Percentiles rank a stretch among this genome's conserved stretches.
phyloP scores from a whole-genome alignment of 2,888 invertebrate genomes.

The Himalopsyche tibetana region DNA sequence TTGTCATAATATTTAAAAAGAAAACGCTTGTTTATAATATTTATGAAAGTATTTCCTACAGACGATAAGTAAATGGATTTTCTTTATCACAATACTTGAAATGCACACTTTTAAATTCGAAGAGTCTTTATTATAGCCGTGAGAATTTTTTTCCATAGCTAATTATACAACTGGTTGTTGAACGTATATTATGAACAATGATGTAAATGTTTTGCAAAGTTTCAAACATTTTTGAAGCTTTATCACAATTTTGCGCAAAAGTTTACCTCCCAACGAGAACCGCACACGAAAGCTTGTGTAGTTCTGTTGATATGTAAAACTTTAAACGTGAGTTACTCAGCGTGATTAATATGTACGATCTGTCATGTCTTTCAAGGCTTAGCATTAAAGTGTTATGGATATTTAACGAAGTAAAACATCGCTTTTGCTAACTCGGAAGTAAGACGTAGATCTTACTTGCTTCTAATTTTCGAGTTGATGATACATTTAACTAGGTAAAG shows the following conservation, averaged over 20 bases:
- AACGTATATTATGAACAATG: not conserved
- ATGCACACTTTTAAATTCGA: too few relatives aligned
- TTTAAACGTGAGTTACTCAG: not conserved
- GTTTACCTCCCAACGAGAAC: not conserved
- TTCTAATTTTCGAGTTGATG: too few relatives aligned
- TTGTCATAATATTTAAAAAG: too few relatives aligned
- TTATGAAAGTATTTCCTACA: too few relatives aligned
- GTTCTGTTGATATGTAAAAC: conserved; percentile 12
- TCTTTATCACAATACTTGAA: too few relatives aligned
- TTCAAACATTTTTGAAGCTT: not conserved
- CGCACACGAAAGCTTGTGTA: conserved; percentile 22
- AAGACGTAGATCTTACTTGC: too few relatives aligned
- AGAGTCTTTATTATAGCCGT: too few relatives aligned
- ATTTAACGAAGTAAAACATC: conserved; percentile 2
- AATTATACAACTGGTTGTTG: not conserved
- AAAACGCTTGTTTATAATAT: too few relatives aligned
- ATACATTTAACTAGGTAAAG: too few relatives aligned
- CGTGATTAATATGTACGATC: conserved; percentile 1
- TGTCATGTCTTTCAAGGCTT: conserved; percentile 10
- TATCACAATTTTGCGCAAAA: not conserved
- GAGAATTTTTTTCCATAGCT: too few relatives aligned
- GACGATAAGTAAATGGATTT: too few relatives aligned
- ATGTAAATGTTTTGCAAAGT: not conserved
- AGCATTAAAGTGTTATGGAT: conserved; percentile 22
- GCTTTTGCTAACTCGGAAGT: not conserved